phyloP scores from a whole-genome alignment of 2,113 vertebrate genomes.

The Lophius piscatorius region DNA sequence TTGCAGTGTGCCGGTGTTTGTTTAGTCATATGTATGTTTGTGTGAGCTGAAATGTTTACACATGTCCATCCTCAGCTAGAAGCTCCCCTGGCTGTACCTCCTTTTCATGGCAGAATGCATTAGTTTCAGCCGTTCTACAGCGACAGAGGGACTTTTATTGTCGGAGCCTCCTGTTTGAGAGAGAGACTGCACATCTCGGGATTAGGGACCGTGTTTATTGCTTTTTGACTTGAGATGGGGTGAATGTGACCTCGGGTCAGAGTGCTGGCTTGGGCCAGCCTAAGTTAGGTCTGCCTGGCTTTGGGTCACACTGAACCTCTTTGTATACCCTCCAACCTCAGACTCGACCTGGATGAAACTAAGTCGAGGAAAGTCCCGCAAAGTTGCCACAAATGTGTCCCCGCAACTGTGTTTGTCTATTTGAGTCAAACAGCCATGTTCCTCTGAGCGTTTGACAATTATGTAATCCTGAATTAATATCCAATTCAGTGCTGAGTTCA shows the following conservation, averaged over 20 bases:
- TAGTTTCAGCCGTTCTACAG: conserved; percentile 29
- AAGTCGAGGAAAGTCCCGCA: conserved; percentile 22
- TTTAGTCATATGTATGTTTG: conserved; percentile 59
- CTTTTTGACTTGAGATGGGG: conserved; percentile 51
- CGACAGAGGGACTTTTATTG: conserved; percentile 39
- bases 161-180: conserved; percentile 39
- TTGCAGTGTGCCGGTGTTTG: conserved; percentile 60
- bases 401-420: conserved; percentile 32
- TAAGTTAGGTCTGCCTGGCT: conserved; percentile 40
- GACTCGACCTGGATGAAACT: conserved; percentile 29
- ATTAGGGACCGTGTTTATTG: conserved; percentile 68
- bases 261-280: conserved; percentile 40
- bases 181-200: conserved; percentile 47
- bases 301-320: conserved; percentile 59
- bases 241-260: conserved; percentile 64
- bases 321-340: conserved; percentile 48
- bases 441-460: conserved; percentile 24
- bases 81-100: conserved; percentile 28
- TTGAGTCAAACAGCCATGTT: conserved; percentile 50
- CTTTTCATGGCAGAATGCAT: conserved; percentile 42
- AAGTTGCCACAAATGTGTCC: conserved; percentile 40
- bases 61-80: conserved; percentile 69
- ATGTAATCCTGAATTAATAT: conserved; percentile 16
- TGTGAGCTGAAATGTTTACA: conserved; percentile 63
- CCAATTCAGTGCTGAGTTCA: conserved; percentile 35